These are phyloP conservation scores for Sminthopsis crassicaudata DNA, from an alignment of 2,113 vertebrate genomes.

Conservation along the genomic window DNA sequence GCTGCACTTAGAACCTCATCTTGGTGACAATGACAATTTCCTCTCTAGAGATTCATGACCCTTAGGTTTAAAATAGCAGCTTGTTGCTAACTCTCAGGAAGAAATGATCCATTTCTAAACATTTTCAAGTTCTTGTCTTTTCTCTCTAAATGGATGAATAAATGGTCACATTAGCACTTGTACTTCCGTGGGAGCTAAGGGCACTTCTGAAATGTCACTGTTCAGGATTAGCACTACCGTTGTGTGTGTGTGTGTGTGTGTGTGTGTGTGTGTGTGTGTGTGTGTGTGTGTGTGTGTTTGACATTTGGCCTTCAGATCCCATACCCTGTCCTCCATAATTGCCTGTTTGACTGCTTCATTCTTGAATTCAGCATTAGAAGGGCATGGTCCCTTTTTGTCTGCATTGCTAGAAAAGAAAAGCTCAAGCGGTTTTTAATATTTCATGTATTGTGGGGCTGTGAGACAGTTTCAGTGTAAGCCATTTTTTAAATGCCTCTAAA, in stretches of 20 bases:
- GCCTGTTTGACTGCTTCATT: constrained; percentile 65
- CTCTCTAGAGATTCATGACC: constrained; percentile 38
- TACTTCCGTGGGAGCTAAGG: constrained; percentile 69
- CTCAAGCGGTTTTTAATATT: constrained; percentile 50
- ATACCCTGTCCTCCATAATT: constrained; percentile 59
- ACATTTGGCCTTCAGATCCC: constrained; percentile 66
- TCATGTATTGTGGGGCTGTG: background rate
- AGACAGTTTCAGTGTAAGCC: constrained; percentile 6
- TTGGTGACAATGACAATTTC: constrained; percentile 53
- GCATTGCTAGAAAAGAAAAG: constrained; percentile 44
- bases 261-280: too few relatives aligned
- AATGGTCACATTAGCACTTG: constrained; percentile 71
- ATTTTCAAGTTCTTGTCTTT: constrained; percentile 51
- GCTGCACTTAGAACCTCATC: constrained; percentile 7
- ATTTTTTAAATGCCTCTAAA: constrained; percentile 36
- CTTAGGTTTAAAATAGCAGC: constrained; percentile 63
- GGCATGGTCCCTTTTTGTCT: constrained; percentile 49
- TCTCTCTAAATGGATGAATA: constrained; percentile 74
- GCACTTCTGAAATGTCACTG: constrained; percentile 67
- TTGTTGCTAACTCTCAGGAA: constrained; percentile 58
- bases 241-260: too few relatives aligned
- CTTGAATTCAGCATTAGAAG: constrained; percentile 42
- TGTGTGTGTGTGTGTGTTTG: too few relatives aligned
- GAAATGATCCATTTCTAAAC: constrained; percentile 70
- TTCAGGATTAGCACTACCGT: constrained; percentile 57